Base-by-base conservation (phyloP, 2,797 vertebrate species). In the Chrosomus eos region DNA sequence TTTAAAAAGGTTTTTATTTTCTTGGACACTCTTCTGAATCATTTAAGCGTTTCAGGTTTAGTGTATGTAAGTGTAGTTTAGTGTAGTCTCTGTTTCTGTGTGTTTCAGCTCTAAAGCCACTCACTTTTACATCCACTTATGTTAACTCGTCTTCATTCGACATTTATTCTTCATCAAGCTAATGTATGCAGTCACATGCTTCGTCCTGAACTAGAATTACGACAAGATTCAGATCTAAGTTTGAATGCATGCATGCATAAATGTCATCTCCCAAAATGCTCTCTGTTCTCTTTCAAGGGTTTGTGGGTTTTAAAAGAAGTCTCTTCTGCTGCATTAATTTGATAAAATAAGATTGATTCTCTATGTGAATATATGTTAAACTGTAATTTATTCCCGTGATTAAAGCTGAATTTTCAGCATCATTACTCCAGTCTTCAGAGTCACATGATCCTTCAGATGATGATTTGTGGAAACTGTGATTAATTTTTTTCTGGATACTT, bases 181-280 rank as follows among this genome's bases (percentile, higher is more conserved):
- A 26, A 76, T 76, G 18, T 19, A 2, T 51, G 33, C 16, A 16
- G 66, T 0, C 21, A 8, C 28, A 36, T 31, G 80, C 9, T 71
- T 40, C 18, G 21, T 58, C 33, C 23, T 19, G 66, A 70, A 48
- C 31, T 58, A 40, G 18, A 71, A 43, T 71, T 43, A 71, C 14
- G 1, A 53, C 64, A 53, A 11, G 67, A 81, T 45, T 51, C 31
- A 68, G 66, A 38, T 23, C 23, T 53, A 18, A 38, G 3, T 31
- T 38, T 53, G 23, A n/a, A 53, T 23, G 72, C 28, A 26, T 40
- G 23, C 78, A n/a, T 53, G 51, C 67, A 81, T 80, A 53, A n/a
- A 68, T 38, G 18, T 10, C 13, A 51, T 58, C 36, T 45, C 36
- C 64, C 5, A 7, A 38, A 26, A 80, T 53, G 36, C 45, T 55